These are phyloP conservation scores for Albula goreensis DNA, from an alignment of 2,113 vertebrate species.

Conservation along the genomic window DNA sequence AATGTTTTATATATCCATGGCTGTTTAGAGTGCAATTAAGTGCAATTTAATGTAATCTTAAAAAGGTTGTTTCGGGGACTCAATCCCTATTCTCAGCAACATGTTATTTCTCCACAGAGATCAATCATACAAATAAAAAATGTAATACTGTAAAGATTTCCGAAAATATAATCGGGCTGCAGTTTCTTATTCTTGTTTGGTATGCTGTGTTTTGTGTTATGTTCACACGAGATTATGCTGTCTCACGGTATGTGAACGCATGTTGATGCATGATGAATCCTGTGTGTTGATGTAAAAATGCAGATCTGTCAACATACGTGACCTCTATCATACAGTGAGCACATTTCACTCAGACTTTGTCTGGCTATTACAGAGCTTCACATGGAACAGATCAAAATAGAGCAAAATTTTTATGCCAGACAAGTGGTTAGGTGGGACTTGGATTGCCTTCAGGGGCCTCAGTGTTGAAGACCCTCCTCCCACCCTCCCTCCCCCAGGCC, in stretches of 20 bases:
- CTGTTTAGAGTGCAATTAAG: slow-evolving; percentile 48
- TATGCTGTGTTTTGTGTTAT: background rate
- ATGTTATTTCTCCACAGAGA: slow-evolving; percentile 55
- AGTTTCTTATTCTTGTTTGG: slow-evolving; percentile 28
- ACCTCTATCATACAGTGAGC: background rate
- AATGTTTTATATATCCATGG: slow-evolving; percentile 42
- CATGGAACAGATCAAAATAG: background rate
- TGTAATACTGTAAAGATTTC: slow-evolving; percentile 46
- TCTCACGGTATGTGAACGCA: background rate
- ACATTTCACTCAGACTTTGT: background rate
- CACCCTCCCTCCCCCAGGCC: background rate
- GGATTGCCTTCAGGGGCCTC: background rate
- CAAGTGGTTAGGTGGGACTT: background rate
- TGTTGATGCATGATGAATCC: background rate
- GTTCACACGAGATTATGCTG: background rate
- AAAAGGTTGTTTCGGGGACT: slow-evolving; percentile 49
- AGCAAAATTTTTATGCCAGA: background rate
- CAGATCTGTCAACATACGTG: background rate
- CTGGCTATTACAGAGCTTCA: background rate
- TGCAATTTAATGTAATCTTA: slow-evolving; percentile 49
- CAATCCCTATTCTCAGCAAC: slow-evolving; percentile 46
- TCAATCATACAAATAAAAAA: slow-evolving; percentile 56
- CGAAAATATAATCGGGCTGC: slow-evolving; percentile 19
- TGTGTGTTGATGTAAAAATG: background rate
- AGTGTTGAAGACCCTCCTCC: too few relatives aligned